Evolutionary conservation across 2,113 vertebrate genomes (phyloP).

Genomic region (Excalfactoria chinensis): DNA sequence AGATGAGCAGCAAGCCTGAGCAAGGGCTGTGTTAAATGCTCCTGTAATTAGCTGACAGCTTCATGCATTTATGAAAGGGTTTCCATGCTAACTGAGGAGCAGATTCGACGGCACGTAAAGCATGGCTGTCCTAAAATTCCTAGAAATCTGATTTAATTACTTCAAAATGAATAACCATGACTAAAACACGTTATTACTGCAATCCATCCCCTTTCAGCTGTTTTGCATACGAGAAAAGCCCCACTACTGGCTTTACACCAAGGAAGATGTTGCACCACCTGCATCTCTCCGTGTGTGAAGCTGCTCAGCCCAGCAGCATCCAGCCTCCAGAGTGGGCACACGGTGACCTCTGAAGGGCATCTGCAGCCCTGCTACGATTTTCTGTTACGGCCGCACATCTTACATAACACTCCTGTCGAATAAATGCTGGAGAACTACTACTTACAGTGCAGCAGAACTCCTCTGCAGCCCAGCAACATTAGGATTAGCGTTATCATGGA

Average conservation of each 20-base stretch:
- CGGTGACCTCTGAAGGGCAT: neutral
- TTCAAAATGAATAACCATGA: conserved; percentile 31
- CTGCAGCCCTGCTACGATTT: conserved; percentile 28
- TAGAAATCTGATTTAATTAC: conserved; percentile 32
- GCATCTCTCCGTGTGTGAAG: neutral
- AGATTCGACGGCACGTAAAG: neutral
- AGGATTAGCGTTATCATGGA: neutral
- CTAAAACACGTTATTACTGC: neutral
- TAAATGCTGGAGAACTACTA: neutral
- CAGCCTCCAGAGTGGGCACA: neutral
- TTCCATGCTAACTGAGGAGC: neutral
- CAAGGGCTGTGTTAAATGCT: neutral
- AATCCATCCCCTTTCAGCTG: neutral
- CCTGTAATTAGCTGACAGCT: neutral
- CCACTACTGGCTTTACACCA: neutral
- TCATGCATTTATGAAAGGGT: neutral
- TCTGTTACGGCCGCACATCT: neutral
- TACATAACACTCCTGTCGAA: neutral
- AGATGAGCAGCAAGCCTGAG: neutral
- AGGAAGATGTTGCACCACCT: neutral
- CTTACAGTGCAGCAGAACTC: neutral
- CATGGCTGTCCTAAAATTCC: conserved; percentile 1
- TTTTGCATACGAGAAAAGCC: neutral
- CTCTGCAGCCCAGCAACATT: rapidly evolving
- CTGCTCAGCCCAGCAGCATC: neutral